These are phyloP conservation scores for Zeus faber DNA, from an alignment of 2,113 vertebrate species.

Conservation along the genomic window DNA sequence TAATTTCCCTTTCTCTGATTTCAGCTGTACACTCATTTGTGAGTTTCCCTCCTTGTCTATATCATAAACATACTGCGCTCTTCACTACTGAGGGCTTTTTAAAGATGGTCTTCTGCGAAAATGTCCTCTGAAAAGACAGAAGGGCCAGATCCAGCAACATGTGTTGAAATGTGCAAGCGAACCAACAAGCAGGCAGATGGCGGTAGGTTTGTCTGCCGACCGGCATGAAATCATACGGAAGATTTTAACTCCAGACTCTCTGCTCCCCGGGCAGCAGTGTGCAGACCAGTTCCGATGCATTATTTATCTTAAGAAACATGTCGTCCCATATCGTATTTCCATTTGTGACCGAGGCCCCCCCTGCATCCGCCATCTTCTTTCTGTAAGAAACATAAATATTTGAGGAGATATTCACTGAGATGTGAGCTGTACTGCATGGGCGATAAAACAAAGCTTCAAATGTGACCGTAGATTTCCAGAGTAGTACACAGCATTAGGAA, in stretches of 20 bases:
- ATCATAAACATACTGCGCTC: too few species aligned
- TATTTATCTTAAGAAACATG: conserved; percentile 39
- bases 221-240: conserved; percentile 38
- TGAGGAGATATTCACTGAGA: background rate
- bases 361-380: background rate
- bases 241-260: conserved; percentile 42
- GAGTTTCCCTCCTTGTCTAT: too few species aligned
- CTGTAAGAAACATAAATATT: background rate
- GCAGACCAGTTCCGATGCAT: conserved; percentile 33
- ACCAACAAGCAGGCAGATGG: conserved; percentile 41
- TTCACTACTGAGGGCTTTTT: too few species aligned
- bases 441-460: too few species aligned
- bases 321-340: conserved; percentile 31
- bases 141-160: too few species aligned
- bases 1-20: too few species aligned
- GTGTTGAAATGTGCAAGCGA: conserved; percentile 16
- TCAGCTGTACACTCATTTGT: too few species aligned
- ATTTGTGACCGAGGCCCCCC: conserved; percentile 6
- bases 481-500: conserved; percentile 10
- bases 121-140: too few species aligned
- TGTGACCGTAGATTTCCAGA: too few species aligned
- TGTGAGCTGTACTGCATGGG: too few species aligned
- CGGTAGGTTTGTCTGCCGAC: conserved; percentile 38
- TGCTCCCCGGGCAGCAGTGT: conserved; percentile 15
- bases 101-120: too few species aligned